Evolutionary conservation across 2,113 vertebrate genomes (phyloP), one percentile per base, ranked within the genome.

Genomic region (Sapajus apella): DNA sequence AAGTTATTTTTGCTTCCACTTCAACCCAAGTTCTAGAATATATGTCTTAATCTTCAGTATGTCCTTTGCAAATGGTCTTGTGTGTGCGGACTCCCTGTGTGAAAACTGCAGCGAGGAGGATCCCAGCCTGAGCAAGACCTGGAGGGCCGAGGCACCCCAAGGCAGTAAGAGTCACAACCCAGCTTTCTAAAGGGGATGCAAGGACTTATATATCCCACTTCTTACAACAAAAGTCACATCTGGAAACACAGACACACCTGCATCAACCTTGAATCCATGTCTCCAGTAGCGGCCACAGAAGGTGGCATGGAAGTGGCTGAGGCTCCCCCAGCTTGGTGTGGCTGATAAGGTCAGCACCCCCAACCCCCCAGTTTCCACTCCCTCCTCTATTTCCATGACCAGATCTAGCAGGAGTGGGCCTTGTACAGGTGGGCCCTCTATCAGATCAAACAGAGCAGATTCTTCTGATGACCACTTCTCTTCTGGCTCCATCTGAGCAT

Each of bases 1-100:
- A 95, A 4, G 81, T 79, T 30, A 27, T 32, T 83, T 79, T 55
- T 76, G 58, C 23, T 94, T 56, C 72, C 35, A 81, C 76, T 73
- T 86, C 73, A 94, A 81, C 56, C 9, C 12, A 3, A 93, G 50
- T 37, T 79, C 81, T 84, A 92, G 92, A 98, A 90, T 37, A 16
- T 6, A 84, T 68, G 11, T 87, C 85, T 89, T 21, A 5, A 37
- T 90, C 73, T 92, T 84, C 73, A 88, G 94, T 45, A 27, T 75
- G 82, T 83, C 61, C 47, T 87, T 75, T 90, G n/a, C 47, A 83
- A 52, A 52, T 23, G n/a, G 37, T 14, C 83, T 88, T 89, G 55
- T 43, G 56, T 45, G 76, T 52, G 47, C 73, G 45, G 11, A 52
- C 30, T 30, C 16, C 9, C 2, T 0, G 35, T 0, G 52, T 45